phyloP scores from a whole-genome alignment of 30 jellyfish, hydroid and myxozoan species.

The Euphysa ruthae region DNA sequence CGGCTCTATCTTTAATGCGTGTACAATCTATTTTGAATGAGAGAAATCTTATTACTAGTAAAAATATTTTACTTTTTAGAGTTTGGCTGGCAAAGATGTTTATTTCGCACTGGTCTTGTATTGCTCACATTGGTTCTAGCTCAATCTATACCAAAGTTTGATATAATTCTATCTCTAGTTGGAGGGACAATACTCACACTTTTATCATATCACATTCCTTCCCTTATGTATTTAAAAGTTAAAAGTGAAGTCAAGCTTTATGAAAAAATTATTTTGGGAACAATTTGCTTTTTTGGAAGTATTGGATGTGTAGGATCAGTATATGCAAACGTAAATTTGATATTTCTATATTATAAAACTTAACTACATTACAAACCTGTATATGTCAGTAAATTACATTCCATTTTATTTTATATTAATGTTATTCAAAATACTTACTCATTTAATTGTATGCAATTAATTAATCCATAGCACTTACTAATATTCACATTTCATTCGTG shows the following conservation, averaged over 20 bases:
- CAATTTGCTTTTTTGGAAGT: neutral
- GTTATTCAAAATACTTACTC: no score
- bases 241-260: neutral
- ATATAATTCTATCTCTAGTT: conserved; percentile 1
- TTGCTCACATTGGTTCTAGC: conserved; percentile 4
- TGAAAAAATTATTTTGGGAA: neutral
- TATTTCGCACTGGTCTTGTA: conserved; percentile 4
- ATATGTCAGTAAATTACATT: no score
- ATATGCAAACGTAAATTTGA: neutral
- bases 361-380: no score
- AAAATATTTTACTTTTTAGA: neutral
- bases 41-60: no score
- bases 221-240: neutral
- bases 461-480: no score
- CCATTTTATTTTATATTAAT: no score
- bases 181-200: neutral
- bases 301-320: neutral
- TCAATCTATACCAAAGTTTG: conserved; percentile 15
- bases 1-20: neutral
- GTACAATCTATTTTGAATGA: neutral
- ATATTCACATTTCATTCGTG: no score
- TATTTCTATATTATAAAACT: neutral
- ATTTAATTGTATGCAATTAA: no score
- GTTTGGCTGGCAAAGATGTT: conserved; percentile 29
- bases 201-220: neutral